A percentile compares a stretch with the other conserved stretches of the same genome.
phyloP scores from a whole-genome alignment of 1,140 invertebrate genomes.

The Lithobius niger region DNA sequence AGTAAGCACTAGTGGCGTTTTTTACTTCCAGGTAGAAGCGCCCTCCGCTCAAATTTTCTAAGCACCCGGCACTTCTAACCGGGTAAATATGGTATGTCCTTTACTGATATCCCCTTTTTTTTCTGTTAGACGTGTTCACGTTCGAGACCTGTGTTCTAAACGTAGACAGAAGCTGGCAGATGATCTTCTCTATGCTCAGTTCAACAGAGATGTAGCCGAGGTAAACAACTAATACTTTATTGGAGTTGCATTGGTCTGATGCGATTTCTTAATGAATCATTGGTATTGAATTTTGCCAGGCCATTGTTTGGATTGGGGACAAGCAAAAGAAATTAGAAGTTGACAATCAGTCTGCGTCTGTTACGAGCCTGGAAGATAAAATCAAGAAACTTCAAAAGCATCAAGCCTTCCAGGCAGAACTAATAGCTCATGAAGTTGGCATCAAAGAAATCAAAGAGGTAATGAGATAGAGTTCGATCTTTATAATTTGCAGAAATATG shows the following conservation, averaged over 20 bases:
- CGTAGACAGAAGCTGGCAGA: constrained; percentile 56
- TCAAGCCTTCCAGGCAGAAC: constrained; percentile 91
- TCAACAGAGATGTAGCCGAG: constrained; percentile 76
- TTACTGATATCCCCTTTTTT: constrained; percentile 11
- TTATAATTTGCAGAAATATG: too few species aligned
- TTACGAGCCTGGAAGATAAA: constrained; percentile 37
- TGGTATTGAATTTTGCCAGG: constrained; percentile 27
- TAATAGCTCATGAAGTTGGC: constrained; percentile 71
- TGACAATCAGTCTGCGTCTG: constrained; percentile 36
- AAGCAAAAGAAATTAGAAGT: constrained; percentile 76
- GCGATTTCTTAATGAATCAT: not conserved
- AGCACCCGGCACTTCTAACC: too few species aligned
- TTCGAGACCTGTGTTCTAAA: constrained; percentile 49
- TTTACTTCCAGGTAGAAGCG: too few species aligned
- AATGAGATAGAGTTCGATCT: constrained; percentile 12
- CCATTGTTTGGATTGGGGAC: constrained; percentile 83
- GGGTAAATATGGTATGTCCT: too few species aligned
- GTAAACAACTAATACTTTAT: constrained; percentile 23
- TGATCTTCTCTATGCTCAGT: constrained; percentile 71
- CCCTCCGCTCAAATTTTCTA: too few species aligned
- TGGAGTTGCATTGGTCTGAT: not conserved
- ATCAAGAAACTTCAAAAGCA: constrained; percentile 95
- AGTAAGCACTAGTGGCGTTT: too few species aligned
- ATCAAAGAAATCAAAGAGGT: constrained; percentile 68
- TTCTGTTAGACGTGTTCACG: constrained; percentile 44